Evolutionary conservation across 2,113 vertebrate genomes (phyloP), one percentile per base, ranked within the genome.

Genomic region (Oreotrochilus melanogaster): DNA sequence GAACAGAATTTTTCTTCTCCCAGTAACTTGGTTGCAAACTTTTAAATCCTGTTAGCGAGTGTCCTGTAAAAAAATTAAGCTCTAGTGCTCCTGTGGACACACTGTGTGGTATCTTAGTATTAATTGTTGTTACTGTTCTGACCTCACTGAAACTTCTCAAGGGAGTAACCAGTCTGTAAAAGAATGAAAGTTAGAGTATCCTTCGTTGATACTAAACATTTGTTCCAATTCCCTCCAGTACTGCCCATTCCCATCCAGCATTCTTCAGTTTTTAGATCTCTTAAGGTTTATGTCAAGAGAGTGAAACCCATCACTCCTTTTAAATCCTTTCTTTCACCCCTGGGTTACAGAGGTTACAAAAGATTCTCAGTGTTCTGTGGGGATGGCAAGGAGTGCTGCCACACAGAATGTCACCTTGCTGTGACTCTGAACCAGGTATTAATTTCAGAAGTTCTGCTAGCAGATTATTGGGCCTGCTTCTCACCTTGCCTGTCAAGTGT

Each of bases 41-140:
- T 82, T 82, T 67, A 14, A 81, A 91, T 51, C 37, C 53, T 67
- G 7, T 65, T 87, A 61, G 69, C 57, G n/a, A 58, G 22, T 17
- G 13, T 45, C 28, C 65, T 83, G 14, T 86, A 61, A 79, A 88
- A 83, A 86, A 50, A 73, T 3, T 64, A 57, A 73, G 48, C n/a
- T 88, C 8, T 31, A 56, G n/a, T 9, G 18, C 43, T 91, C 33
- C 66, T 93, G 48, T 78, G 61, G 39, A 28, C 37, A 19, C n/a
- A 2, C 31, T 72, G 57, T 94, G 80, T 82, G 70, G 50, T 76
- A 48, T 78, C 45, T 72, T 60, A 8, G 9, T 73, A 39, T 84
- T 92, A 79, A 56, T 80, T 65, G 25, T 18, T 85, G 60, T 73
- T 91, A 84, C 27, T 92, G 61, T 72, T 93, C 57, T 82, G 57